A percentile compares a stretch with the other conserved stretches of the same genome.
Conservation (phyloP, 2,797 vertebrate genomes). For the Aeoliscus strigatus region DNA sequence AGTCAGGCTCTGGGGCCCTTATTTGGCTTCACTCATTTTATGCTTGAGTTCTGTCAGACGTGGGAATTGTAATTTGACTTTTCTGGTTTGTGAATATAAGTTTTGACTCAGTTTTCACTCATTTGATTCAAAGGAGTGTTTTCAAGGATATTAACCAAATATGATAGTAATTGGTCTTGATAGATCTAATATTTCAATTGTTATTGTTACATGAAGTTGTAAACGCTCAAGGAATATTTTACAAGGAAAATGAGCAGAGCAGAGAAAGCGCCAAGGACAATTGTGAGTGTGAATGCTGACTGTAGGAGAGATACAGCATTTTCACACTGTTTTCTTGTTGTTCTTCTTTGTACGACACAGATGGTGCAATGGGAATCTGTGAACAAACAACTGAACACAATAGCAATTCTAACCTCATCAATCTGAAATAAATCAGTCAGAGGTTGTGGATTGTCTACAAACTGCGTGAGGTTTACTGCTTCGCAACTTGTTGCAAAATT, state of each 20-base stretch:
- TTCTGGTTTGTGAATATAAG: constrained; percentile 56
- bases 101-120: too few species aligned
- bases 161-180: too few species aligned
- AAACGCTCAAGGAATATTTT: constrained; percentile 2
- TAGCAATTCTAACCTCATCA: constrained; percentile 3
- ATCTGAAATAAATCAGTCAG: constrained; percentile 2
- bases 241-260: constrained; percentile 1
- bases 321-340: constrained; percentile 12
- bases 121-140: too few species aligned
- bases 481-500: constrained; percentile 6
- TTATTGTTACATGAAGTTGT: background rate
- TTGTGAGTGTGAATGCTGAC: constrained; percentile 10
- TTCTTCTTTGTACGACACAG: constrained; percentile 1
- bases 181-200: too few species aligned
- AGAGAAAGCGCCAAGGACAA: constrained; percentile 4
- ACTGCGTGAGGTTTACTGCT: constrained; percentile 4
- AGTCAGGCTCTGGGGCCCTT: constrained; percentile 48
- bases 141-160: too few species aligned
- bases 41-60: constrained; percentile 47
- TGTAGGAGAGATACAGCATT: constrained; percentile 12
- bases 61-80: constrained; percentile 50
- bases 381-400: constrained; percentile 1
- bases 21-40: constrained; percentile 46
- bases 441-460: constrained; percentile 11
- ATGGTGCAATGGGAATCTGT: constrained; percentile 4